Percentiles rank a stretch among this genome's conserved stretches.
phyloP scores from a whole-genome alignment of 2,797 vertebrate genomes.

The Sebastes jordani region DNA sequence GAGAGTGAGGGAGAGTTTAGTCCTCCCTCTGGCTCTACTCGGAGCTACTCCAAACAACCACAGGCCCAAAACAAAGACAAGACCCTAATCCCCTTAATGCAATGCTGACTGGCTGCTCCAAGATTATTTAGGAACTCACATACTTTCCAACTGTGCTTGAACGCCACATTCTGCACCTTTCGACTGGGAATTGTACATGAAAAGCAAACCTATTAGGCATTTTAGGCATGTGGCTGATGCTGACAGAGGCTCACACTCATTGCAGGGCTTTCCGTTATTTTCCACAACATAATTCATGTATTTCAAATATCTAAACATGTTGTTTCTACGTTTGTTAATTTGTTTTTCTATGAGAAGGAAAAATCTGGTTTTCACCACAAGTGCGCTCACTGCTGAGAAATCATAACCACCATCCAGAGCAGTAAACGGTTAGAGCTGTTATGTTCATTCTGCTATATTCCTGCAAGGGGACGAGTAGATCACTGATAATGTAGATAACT shows the following conservation, averaged over 20 bases:
- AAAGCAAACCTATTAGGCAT: not conserved
- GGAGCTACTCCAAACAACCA: slow-evolving; percentile 52
- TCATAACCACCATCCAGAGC: not conserved
- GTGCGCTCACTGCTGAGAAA: not conserved
- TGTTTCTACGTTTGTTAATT: not conserved
- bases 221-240: not conserved
- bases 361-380: not conserved
- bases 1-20: slow-evolving; percentile 30
- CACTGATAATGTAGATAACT: no score
- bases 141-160: slow-evolving; percentile 3
- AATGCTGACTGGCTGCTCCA: slow-evolving; percentile 21
- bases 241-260: not conserved
- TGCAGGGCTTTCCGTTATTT: not conserved
- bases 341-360: not conserved
- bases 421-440: not conserved
- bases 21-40: slow-evolving; percentile 42
- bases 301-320: not conserved
- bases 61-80: slow-evolving; percentile 56
- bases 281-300: not conserved
- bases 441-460: not conserved
- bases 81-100: slow-evolving; percentile 55
- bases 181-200: not conserved
- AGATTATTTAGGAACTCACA: slow-evolving; percentile 23
- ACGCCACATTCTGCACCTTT: slow-evolving; percentile 6
- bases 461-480: not conserved